Evolutionary conservation across 2,888 invertebrate genomes (phyloP).

Genomic region (Cheilosia pagana): DNA sequence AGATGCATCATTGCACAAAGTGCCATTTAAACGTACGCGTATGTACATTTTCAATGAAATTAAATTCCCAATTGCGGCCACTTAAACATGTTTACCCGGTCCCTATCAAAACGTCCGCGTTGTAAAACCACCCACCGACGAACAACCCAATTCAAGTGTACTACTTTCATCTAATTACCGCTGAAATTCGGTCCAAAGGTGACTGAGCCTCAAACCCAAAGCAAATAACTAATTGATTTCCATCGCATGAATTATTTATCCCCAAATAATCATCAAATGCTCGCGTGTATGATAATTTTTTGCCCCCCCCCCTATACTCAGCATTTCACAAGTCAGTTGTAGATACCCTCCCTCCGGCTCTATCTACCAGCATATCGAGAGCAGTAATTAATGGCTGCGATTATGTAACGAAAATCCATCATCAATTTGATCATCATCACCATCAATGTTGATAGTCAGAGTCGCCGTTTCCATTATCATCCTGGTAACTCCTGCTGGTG

Average conservation of each 20-base stretch:
- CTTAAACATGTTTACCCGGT: slow-evolving; percentile 12
- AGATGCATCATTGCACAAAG: too few relatives aligned
- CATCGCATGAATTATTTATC: slow-evolving; percentile 72
- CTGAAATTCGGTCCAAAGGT: background rate
- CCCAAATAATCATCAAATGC: slow-evolving; percentile 59
- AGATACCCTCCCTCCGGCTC: background rate
- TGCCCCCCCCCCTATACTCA: slow-evolving; percentile 19
- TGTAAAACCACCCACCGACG: background rate
- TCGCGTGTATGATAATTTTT: slow-evolving; percentile 17
- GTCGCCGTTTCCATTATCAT: slow-evolving; percentile 51
- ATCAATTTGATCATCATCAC: slow-evolving; percentile 61
- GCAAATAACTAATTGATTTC: slow-evolving; percentile 74
- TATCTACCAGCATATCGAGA: slow-evolving; percentile 8
- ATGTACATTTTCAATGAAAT: slow-evolving; percentile 6
- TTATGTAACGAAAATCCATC: slow-evolving; percentile 71
- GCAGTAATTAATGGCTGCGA: slow-evolving; percentile 71
- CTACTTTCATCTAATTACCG: background rate
- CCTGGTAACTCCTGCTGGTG: slow-evolving; percentile 31
- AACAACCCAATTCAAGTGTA: slow-evolving; percentile 2
- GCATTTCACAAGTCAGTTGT: slow-evolving; percentile 39
- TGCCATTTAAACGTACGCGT: background rate
- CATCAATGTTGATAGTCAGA: slow-evolving; percentile 38
- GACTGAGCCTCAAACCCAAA: slow-evolving; percentile 12
- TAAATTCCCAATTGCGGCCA: slow-evolving; percentile 13
- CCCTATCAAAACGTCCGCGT: background rate